Conservation (phyloP, 2,888 invertebrate genomes). For the Tryphoninae sp. region DNA sequence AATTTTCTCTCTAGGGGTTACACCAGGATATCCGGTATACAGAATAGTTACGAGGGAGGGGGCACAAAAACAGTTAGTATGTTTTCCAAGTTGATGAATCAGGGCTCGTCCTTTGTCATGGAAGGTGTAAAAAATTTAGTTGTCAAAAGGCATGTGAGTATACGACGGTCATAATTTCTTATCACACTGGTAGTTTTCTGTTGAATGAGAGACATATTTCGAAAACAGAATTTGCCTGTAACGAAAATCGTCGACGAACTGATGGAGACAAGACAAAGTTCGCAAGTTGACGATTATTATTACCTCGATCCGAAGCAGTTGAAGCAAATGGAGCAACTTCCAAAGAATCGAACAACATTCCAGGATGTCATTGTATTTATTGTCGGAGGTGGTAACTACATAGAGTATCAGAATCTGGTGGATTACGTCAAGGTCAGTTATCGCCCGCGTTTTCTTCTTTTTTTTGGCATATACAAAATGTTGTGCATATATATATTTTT, state of each 20-base stretch:
- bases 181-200: not conserved
- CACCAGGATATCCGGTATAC: constrained; percentile 88
- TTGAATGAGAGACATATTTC: constrained; percentile 12
- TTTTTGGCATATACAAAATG: constrained; percentile 32
- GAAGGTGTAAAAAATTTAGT: constrained; percentile 99
- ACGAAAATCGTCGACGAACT: constrained; percentile 95
- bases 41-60: constrained; percentile 94
- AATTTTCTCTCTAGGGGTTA: constrained; percentile 84
- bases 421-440: constrained; percentile 92
- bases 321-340: constrained; percentile 86
- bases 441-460: not conserved
- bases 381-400: constrained; percentile 98
- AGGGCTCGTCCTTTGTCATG: constrained; percentile 99
- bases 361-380: constrained; percentile 95
- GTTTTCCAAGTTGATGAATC: constrained; percentile 98
- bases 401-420: constrained; percentile 98
- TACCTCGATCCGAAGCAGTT: constrained; percentile 98
- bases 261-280: constrained; percentile 90
- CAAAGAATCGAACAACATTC: constrained; percentile 87
- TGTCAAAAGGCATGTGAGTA: constrained; percentile 96
- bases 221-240: constrained; percentile 92
- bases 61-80: constrained; percentile 98
- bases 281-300: constrained; percentile 92
- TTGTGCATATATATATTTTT: constrained; percentile 14
- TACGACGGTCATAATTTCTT: not conserved